Conservation (phyloP, 2,113 vertebrate species). For the Monopterus albus region DNA sequence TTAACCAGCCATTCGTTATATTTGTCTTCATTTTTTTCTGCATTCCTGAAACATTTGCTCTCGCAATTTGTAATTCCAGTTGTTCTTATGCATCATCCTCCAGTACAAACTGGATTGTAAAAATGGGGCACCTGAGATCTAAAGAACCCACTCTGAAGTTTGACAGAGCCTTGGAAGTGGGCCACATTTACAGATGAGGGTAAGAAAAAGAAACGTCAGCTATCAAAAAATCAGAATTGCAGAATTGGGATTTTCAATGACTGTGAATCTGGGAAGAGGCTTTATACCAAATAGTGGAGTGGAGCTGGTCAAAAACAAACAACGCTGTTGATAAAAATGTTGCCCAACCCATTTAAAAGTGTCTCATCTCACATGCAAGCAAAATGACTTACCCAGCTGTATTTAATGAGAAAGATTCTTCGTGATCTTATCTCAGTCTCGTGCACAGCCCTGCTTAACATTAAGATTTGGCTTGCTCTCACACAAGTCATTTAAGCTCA, state of each 20-base stretch:
- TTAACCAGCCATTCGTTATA: slow-evolving; percentile 45
- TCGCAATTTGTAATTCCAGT: slow-evolving; percentile 60
- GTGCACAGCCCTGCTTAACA: slow-evolving; percentile 21
- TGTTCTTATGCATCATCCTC: slow-evolving; percentile 60
- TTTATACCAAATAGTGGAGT: background rate
- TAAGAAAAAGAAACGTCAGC: background rate
- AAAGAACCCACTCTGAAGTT: background rate
- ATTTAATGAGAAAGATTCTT: no score
- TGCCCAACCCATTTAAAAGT: slow-evolving; percentile 8
- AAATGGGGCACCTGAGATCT: slow-evolving; percentile 11
- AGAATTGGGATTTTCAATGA: no score
- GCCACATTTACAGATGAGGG: slow-evolving; percentile 25
- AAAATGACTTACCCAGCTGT: no score
- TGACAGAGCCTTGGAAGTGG: slow-evolving; percentile 1
- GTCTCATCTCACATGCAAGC: no score
- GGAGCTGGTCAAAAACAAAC: background rate
- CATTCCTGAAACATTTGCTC: slow-evolving; percentile 60
- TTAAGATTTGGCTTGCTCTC: slow-evolving; percentile 24
- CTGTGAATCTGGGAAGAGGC: background rate
- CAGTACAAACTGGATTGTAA: slow-evolving; percentile 16
- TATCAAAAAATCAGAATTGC: background rate
- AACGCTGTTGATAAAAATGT: background rate
- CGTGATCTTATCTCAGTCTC: slow-evolving; percentile 1
- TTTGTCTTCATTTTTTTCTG: slow-evolving; percentile 28
- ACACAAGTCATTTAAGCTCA: slow-evolving; percentile 20